Evolutionary conservation across 1,140 invertebrate species (phyloP).

Genomic region (Trachymyrmex septentrionalis): DNA sequence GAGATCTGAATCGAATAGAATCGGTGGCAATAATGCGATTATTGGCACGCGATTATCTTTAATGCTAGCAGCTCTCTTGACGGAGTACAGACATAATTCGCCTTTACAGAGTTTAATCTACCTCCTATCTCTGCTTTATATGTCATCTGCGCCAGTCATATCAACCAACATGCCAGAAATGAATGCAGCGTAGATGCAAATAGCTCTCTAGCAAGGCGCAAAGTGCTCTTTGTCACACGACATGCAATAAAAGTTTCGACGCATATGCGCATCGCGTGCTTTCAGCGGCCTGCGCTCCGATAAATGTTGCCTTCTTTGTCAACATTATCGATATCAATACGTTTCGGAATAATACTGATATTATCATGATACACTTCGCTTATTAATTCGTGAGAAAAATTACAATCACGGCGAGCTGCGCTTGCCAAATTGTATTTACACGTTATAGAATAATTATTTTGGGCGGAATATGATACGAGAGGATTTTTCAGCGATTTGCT

Average conservation of each 20-base stretch:
- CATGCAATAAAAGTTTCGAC: constrained; percentile 75
- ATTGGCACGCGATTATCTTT: not conserved
- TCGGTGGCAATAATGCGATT: constrained; percentile 23
- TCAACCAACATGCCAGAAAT: constrained; percentile 61
- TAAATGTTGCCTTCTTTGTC: constrained; percentile 30
- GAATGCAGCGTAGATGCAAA: constrained; percentile 74
- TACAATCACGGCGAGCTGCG: constrained; percentile 43
- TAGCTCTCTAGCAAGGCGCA: constrained; percentile 67
- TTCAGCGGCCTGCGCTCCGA: constrained; percentile 22
- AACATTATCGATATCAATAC: constrained; percentile 38
- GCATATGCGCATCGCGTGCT: constrained; percentile 50
- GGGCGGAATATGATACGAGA: not conserved
- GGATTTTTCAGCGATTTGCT: constrained; percentile 26
- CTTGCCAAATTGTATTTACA: constrained; percentile 39
- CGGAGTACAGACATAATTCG: not conserved
- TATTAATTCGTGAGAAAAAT: constrained; percentile 60
- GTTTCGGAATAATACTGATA: constrained; percentile 49
- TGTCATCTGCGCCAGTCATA: constrained; percentile 53
- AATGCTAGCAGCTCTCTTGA: constrained; percentile 29
- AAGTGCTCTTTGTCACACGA: constrained; percentile 76
- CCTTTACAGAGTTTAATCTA: constrained; percentile 46
- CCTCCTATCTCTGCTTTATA: constrained; percentile 43
- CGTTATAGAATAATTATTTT: constrained; percentile 49
- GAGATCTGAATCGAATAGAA: not conserved
- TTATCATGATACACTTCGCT: constrained; percentile 26